Evolutionary conservation across 2,888 invertebrate species (phyloP), one percentile per base, ranked within the genome.

Genomic region (Synergus gifuensis): DNA sequence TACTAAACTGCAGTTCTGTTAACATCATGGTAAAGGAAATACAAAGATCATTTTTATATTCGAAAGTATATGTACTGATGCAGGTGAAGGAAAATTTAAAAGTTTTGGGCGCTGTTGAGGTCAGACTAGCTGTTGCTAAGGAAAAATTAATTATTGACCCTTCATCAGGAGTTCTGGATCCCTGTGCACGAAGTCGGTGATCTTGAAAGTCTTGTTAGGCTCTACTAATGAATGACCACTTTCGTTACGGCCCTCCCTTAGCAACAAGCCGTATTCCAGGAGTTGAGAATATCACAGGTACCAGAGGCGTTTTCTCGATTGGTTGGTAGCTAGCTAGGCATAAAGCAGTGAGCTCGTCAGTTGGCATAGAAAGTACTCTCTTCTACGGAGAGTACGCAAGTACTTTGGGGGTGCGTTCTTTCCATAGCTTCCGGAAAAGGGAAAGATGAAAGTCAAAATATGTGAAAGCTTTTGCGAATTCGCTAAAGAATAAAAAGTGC

Each of bases 251-350:
- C 54, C 73, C 73, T 54, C 73, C 73, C 73, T 73, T 73, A 73
- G 73, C 73, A 73, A 73, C 73, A 73, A 73, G 22, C 60, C 11
- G 4, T 60, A 18, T 66, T 69, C 49, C 49, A 69, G 36, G 46
- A 69, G 36, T 69, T 36, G 69, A 46, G 69, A 69, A 69, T 49
- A 64, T 69, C 49, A 73, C 49, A 73, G 73, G 73, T 73, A 73
- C 73, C 73, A 73, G 73, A 73, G 73, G 73, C 73, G 73, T 73
- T 73, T 73, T 54, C n/a, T 73, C 49, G 73, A 73, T 73, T 73
- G 54, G 73, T 54, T 54, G 73, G 14, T 54, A 69, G 69, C 69
- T 49, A 67, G 18, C 14, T 46, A 16, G 28, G 46, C 49, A 54
- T 36, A 73, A 73, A 73, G 54, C 73, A 73, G 69, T 73, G 49